Percentiles rank a stretch among this genome's conserved stretches.
These are phyloP conservation scores for Allolobophora icterica DNA, from an alignment of 2,888 invertebrate genomes.

Conservation along the genomic window DNA sequence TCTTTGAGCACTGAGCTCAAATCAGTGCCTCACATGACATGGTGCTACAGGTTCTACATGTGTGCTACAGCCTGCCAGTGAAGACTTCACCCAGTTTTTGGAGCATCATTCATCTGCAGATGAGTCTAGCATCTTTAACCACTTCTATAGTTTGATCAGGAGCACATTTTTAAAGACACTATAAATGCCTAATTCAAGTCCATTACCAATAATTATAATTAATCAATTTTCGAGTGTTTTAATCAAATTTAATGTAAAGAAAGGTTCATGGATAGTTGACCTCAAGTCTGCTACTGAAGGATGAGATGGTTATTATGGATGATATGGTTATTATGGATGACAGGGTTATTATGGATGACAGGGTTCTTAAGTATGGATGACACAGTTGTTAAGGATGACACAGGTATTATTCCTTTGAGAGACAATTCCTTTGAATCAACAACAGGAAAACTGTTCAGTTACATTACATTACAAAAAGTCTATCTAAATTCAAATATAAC, in stretches of 20 bases:
- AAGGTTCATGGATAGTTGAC: too few species aligned
- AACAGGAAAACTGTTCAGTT: not conserved
- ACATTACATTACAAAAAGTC: not conserved
- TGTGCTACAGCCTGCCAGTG: not conserved
- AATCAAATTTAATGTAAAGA: too few species aligned
- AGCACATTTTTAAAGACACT: not conserved
- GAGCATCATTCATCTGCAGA: not conserved
- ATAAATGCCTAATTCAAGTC: not conserved
- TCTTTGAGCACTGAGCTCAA: not conserved
- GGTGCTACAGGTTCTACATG: not conserved
- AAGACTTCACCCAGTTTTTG: not conserved
- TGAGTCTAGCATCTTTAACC: not conserved
- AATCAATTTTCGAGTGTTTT: not conserved
- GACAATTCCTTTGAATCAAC: not conserved
- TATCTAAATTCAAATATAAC: not conserved
- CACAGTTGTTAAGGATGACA: conserved; percentile 5
- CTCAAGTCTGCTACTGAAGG: too few species aligned
- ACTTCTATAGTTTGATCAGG: not conserved
- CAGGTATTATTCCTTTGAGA: not conserved
- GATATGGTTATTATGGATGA: too few species aligned
- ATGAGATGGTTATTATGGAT: too few species aligned
- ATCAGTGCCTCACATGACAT: not conserved
- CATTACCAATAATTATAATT: not conserved
- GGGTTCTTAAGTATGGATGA: not conserved
- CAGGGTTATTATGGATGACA: too few species aligned